These are phyloP conservation scores for Acanthis flammea DNA, from an alignment of 2,797 vertebrate genomes.

Conservation along the genomic window DNA sequence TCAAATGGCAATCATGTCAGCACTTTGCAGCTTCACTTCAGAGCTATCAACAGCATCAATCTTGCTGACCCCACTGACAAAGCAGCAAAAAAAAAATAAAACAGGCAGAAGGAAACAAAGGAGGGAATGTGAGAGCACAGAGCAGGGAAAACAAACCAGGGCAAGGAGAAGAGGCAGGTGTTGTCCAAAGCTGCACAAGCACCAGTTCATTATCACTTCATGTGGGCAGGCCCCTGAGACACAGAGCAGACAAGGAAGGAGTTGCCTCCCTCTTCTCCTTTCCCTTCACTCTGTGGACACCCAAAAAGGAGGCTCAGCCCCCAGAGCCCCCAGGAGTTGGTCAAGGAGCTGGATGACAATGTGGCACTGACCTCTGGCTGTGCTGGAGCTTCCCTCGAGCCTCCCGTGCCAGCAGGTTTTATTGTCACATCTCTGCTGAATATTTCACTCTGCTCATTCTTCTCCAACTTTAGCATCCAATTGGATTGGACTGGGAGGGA, in stretches of 20 bases:
- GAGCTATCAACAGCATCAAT: neutral
- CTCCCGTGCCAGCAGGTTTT: neutral
- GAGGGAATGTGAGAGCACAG: neutral
- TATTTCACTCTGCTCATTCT: neutral
- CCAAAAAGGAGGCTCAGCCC: neutral
- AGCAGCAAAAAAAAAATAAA: neutral
- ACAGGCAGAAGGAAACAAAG: neutral
- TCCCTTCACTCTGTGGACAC: neutral
- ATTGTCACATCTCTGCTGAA: neutral
- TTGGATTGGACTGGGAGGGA: conserved; percentile 17
- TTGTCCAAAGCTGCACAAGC: neutral
- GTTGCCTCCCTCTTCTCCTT: neutral
- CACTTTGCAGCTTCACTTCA: neutral
- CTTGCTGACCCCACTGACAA: neutral
- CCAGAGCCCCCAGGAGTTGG: neutral
- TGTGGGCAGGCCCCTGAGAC: neutral
- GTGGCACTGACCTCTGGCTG: neutral
- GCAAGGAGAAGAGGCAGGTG: neutral
- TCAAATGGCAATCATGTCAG: neutral
- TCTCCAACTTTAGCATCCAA: neutral
- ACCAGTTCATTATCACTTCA: neutral
- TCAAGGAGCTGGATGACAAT: neutral
- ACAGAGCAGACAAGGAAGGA: neutral
- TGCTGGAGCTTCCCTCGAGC: neutral
- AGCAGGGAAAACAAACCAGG: neutral